Percentiles rank a stretch among this genome's conserved stretches.
Evolutionary conservation across 2,888 invertebrate genomes (phyloP).

Genomic region (Callimorpha dominula): DNA sequence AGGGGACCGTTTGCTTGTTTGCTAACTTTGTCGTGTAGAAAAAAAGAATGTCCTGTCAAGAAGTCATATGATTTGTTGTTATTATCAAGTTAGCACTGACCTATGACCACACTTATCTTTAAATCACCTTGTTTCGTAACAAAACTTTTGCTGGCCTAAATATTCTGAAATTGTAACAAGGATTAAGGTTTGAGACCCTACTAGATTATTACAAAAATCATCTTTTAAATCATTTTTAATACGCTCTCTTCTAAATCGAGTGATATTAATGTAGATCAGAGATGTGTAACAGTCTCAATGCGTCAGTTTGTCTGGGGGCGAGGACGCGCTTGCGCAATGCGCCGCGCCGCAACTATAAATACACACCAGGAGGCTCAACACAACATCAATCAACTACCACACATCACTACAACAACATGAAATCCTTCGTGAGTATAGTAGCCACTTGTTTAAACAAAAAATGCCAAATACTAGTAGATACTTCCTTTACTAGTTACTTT

Average conservation of each 20-base stretch:
- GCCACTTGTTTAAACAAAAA: not conserved
- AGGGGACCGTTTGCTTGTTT: too few relatives aligned
- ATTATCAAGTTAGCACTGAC: not conserved
- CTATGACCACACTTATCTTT: not conserved
- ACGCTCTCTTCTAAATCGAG: not conserved
- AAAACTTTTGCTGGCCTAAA: not conserved
- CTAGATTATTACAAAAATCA: not conserved
- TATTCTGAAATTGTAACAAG: not conserved
- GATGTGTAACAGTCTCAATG: not conserved
- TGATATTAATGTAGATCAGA: not conserved
- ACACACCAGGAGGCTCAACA: conserved; percentile 2
- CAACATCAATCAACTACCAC: conserved; percentile 11
- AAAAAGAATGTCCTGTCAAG: not conserved
- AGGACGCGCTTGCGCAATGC: conserved; percentile 16
- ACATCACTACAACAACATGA: conserved; percentile 37
- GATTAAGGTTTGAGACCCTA: not conserved
- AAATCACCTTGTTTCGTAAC: not conserved
- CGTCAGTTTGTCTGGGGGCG: conserved; percentile 4
- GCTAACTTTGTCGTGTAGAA: too few relatives aligned
- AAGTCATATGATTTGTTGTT: not conserved
- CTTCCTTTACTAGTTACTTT: not conserved
- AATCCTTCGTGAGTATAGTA: conserved; percentile 39
- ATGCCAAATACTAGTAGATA: not conserved
- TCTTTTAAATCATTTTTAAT: not conserved
- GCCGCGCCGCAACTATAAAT: conserved; percentile 8